A percentile compares a stretch with the other conserved stretches of the same genome.
Conservation (phyloP, 2,797 vertebrate species). For the Poecile montanus region DNA sequence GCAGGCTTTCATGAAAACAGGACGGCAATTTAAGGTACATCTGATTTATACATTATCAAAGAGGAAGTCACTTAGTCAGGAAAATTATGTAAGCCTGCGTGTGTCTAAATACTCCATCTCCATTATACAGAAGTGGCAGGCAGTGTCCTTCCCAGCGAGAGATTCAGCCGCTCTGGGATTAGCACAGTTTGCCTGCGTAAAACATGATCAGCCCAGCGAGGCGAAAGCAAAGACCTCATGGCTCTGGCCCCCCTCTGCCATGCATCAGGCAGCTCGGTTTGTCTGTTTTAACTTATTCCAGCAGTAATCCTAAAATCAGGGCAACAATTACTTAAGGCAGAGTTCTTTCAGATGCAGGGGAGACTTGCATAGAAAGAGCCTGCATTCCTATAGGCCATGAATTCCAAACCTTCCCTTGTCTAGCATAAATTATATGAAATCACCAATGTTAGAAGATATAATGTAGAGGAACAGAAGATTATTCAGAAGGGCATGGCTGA, state of each 20-base stretch:
- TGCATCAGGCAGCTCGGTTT: neutral
- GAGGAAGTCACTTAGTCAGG: slow-evolving; percentile 35
- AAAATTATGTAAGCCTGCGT: slow-evolving; percentile 47
- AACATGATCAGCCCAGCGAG: neutral
- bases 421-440: slow-evolving; percentile 53
- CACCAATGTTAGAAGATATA: slow-evolving; percentile 29
- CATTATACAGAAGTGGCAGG: slow-evolving; percentile 19
- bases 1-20: slow-evolving; percentile 21
- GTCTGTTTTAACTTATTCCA: slow-evolving; percentile 34
- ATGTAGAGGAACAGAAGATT: slow-evolving; percentile 23
- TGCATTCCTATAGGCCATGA: slow-evolving; percentile 38
- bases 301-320: slow-evolving; percentile 43
- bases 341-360: slow-evolving; percentile 15
- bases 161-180: neutral
- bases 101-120: slow-evolving; percentile 30
- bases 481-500: slow-evolving; percentile 18
- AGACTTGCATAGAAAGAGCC: slow-evolving; percentile 10
- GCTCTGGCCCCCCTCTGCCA: slow-evolving; percentile 10
- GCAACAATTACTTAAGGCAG: slow-evolving; percentile 47
- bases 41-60: slow-evolving; percentile 54
- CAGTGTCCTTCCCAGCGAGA: neutral
- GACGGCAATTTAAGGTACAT: neutral
- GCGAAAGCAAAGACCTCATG: neutral
- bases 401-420: slow-evolving; percentile 11
- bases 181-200: slow-evolving; percentile 15